Evolutionary conservation across 2,113 vertebrate species (phyloP).

Genomic region (Nycticryphes semicollaris): DNA sequence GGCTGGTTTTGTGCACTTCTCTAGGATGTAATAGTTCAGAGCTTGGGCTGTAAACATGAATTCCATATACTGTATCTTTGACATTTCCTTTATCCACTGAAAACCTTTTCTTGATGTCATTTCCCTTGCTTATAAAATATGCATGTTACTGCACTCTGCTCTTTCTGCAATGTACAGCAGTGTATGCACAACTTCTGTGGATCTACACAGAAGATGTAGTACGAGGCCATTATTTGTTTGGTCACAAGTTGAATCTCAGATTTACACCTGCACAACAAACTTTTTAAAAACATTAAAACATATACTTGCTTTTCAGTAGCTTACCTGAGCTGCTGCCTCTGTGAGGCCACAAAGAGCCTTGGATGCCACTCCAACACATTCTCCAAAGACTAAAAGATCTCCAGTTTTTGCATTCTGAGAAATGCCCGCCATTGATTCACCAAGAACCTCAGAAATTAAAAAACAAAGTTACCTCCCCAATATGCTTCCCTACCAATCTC

Average conservation of each 20-base stretch:
- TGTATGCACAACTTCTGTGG: rapidly evolving
- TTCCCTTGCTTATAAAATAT: neutral
- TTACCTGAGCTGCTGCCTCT: conserved; percentile 96
- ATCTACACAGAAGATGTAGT: rapidly evolving
- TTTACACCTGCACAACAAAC: neutral
- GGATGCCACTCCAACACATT: conserved; percentile 92
- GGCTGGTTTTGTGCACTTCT: neutral
- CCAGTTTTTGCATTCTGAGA: conserved; percentile 97
- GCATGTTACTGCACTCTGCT: neutral
- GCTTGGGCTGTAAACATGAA: neutral
- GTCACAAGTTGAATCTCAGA: neutral
- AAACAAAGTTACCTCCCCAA: neutral
- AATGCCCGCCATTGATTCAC: conserved; percentile 97
- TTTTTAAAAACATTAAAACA: neutral
- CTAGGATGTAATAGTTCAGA: neutral
- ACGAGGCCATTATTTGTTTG: neutral
- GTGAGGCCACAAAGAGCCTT: conserved; percentile 97
- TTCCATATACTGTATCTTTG: neutral
- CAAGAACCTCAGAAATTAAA: conserved; percentile 83
- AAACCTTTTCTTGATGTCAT: neutral
- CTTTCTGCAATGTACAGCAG: neutral
- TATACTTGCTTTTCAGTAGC: neutral
- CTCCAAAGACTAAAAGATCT: conserved; percentile 91
- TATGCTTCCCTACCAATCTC: neutral
- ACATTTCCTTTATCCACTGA: neutral